Evolutionary conservation across 2,797 vertebrate genomes (phyloP).

Genomic region (Typhlichthys subterraneus): DNA sequence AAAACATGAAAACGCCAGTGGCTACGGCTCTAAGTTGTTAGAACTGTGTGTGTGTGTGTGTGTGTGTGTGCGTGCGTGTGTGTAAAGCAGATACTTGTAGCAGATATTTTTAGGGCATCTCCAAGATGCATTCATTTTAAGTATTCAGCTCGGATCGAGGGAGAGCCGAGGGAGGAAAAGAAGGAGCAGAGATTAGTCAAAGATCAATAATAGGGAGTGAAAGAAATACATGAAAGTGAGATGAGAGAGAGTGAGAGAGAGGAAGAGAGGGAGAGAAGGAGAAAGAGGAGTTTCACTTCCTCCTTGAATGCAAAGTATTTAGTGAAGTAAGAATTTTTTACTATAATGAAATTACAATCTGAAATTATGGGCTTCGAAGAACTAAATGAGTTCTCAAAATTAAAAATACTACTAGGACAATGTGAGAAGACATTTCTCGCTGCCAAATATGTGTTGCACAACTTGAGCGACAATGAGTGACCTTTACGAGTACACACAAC

Average conservation of each 20-base stretch:
- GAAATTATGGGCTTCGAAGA: too few relatives aligned
- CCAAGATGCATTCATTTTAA: constrained; percentile 55
- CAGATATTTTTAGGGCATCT: constrained; percentile 55
- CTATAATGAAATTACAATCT: too few relatives aligned
- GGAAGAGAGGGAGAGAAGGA: too few relatives aligned
- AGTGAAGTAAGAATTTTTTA: too few relatives aligned
- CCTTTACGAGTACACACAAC: too few relatives aligned
- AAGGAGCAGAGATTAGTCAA: constrained; percentile 5
- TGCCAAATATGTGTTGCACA: too few relatives aligned
- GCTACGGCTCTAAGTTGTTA: background rate
- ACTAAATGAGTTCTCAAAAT: too few relatives aligned
- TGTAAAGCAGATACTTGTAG: constrained; percentile 14
- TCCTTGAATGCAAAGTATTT: too few relatives aligned
- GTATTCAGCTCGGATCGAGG: constrained; percentile 47
- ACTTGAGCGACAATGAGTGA: too few relatives aligned
- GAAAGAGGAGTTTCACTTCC: too few relatives aligned
- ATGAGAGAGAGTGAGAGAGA: background rate
- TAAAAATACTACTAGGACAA: too few relatives aligned
- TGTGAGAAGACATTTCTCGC: too few relatives aligned
- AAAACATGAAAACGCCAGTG: constrained; percentile 7
- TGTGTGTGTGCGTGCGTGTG: constrained; percentile 5
- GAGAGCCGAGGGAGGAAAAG: constrained; percentile 1
- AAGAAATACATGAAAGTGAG: background rate
- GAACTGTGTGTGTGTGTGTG: constrained; percentile 13
- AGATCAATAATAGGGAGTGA: constrained; percentile 5